phyloP scores from a whole-genome alignment of 1,140 invertebrate genomes.

The Idris sp. region DNA sequence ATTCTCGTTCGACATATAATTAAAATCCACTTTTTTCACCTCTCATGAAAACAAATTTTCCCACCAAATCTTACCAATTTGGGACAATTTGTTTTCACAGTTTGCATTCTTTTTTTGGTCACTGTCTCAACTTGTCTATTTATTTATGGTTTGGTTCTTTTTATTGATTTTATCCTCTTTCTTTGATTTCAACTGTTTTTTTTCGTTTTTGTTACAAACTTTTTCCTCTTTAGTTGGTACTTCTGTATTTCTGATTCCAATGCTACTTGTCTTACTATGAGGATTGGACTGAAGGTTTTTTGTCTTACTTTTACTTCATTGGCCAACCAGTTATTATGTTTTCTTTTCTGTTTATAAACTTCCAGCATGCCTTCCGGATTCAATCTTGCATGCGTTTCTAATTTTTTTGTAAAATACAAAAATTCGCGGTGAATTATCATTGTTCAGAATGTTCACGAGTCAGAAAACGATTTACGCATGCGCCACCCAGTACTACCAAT shows the following conservation, averaged over 20 bases:
- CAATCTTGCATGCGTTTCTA: conserved; percentile 47
- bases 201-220: too few species aligned
- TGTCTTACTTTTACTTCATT: conserved; percentile 73
- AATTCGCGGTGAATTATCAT: too few species aligned
- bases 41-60: too few species aligned
- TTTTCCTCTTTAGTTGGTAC: conserved; percentile 40
- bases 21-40: conserved; percentile 10
- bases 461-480: too few species aligned
- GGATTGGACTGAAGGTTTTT: conserved; percentile 77
- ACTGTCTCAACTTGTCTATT: too few species aligned
- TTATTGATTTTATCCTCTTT: conserved; percentile 2
- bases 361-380: conserved; percentile 62
- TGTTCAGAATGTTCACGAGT: too few species aligned
- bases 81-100: conserved; percentile 40
- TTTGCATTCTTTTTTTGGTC: conserved; percentile 34
- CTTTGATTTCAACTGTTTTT: conserved; percentile 44
- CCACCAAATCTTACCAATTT: too few species aligned
- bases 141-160: conserved; percentile 2
- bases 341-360: conserved; percentile 60
- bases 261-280: conserved; percentile 77
- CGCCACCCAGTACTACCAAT: too few species aligned
- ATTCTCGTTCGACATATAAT: too few species aligned
- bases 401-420: neutral
- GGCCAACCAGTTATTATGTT: conserved; percentile 66
- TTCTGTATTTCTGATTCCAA: conserved; percentile 68